Conservation (phyloP, 2,797 vertebrate species). For the Danio kyathit region DNA sequence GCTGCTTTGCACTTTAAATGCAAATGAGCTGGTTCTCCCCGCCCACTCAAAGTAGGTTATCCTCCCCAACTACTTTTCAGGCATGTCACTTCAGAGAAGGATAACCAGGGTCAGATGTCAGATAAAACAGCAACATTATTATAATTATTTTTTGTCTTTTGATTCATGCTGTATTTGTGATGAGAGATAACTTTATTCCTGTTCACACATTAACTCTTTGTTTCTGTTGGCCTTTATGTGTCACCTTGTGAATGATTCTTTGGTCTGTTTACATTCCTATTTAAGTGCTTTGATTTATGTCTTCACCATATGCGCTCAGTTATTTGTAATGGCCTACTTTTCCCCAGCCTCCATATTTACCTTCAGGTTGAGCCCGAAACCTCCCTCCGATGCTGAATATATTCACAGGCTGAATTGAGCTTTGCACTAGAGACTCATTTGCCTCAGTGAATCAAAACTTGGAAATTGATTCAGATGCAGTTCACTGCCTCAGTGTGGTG, state of each 20-base stretch:
- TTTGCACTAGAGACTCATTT: conserved; percentile 45
- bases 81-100: too few species aligned
- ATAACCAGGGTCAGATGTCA: too few species aligned
- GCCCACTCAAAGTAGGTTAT: too few species aligned
- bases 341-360: conserved; percentile 24
- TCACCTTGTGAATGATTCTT: conserved; percentile 34
- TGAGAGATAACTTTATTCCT: neutral
- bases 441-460: conserved; percentile 35
- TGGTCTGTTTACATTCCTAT: conserved; percentile 40
- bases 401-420: conserved; percentile 11
- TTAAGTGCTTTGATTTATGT: conserved; percentile 57
- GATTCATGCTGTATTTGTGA: conserved; percentile 3
- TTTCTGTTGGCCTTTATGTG: conserved; percentile 45
- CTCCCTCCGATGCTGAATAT: neutral
- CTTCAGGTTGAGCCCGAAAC: conserved; percentile 23
- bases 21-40: too few species aligned
- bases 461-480: conserved; percentile 45
- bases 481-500: conserved; percentile 22
- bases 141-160: neutral
- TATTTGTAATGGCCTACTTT: conserved; percentile 27
- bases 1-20: too few species aligned
- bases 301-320: conserved; percentile 29
- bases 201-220: conserved; percentile 54
- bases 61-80: too few species aligned
- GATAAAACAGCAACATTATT: neutral